Evolutionary conservation across 2,797 vertebrate genomes (phyloP).

Genomic region (Acipenser ruthenus): DNA sequence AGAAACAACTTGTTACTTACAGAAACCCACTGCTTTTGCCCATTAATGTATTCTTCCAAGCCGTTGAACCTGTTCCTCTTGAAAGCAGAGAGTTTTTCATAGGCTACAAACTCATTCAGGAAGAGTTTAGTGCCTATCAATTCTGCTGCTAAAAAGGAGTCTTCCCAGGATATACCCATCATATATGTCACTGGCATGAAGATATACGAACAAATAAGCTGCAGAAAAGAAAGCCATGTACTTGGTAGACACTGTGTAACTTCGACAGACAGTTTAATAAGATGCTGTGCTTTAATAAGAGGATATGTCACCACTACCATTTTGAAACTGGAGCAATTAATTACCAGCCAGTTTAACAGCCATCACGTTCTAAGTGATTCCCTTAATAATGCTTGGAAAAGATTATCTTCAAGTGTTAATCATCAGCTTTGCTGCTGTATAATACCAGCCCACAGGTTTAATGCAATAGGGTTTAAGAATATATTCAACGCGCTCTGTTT

Average conservation of each 20-base stretch:
- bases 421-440: too few species aligned
- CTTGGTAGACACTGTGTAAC: not conserved
- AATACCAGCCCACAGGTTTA: too few species aligned
- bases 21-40: constrained; percentile 70
- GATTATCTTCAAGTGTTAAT: too few species aligned
- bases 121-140: constrained; percentile 88
- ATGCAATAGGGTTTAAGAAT: too few species aligned
- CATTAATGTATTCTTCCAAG: constrained; percentile 45
- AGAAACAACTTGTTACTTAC: constrained; percentile 33
- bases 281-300: too few species aligned
- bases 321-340: too few species aligned
- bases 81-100: constrained; percentile 66
- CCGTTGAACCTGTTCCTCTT: constrained; percentile 66
- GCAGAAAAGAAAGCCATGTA: constrained; percentile 14
- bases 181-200: constrained; percentile 90
- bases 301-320: too few species aligned
- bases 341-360: too few species aligned
- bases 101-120: constrained; percentile 91
- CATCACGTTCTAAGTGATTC: too few species aligned
- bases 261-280: too few species aligned
- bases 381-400: too few species aligned
- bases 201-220: constrained; percentile 89
- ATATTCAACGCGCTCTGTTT: not conserved
- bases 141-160: constrained; percentile 73
- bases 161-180: constrained; percentile 78